Evolutionary conservation across 2,113 vertebrate species (phyloP).

Genomic region (Hoplias malabaricus): DNA sequence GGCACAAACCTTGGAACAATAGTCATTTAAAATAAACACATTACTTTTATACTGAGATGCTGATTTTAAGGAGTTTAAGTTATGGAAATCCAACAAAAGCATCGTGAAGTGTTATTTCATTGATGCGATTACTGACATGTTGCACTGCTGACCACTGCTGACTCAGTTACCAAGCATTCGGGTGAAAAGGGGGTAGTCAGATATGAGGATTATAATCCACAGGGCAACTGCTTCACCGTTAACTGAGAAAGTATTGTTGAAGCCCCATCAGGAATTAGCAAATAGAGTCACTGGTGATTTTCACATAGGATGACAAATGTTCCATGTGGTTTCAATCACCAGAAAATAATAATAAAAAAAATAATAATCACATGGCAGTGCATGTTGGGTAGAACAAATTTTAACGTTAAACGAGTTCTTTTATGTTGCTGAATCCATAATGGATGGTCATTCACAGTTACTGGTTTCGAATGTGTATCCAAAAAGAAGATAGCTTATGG

Average conservation of each 20-base stretch:
- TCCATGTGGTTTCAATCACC: not conserved
- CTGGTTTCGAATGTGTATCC: not conserved
- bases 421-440: not conserved
- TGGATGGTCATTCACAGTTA: not conserved
- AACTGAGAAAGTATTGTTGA: not conserved
- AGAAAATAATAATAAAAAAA: not conserved
- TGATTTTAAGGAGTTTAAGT: not conserved
- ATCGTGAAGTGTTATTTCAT: not conserved
- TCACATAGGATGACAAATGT: not conserved
- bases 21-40: not conserved
- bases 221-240: not conserved
- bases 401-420: not conserved
- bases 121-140: not conserved
- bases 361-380: not conserved
- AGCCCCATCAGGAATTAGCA: not conserved
- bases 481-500: not conserved
- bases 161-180: not conserved
- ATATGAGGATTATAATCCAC: not conserved
- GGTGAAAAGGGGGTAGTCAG: not conserved
- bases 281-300: not conserved
- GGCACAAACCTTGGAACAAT: slow-evolving; percentile 75
- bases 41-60: not conserved
- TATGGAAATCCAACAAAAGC: not conserved
- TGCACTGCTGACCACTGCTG: not conserved
- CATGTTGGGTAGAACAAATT: not conserved